These are phyloP conservation scores for Caenorhabditis plicata DNA, from an alignment of 2,888 invertebrate genomes.

Conservation along the genomic window DNA sequence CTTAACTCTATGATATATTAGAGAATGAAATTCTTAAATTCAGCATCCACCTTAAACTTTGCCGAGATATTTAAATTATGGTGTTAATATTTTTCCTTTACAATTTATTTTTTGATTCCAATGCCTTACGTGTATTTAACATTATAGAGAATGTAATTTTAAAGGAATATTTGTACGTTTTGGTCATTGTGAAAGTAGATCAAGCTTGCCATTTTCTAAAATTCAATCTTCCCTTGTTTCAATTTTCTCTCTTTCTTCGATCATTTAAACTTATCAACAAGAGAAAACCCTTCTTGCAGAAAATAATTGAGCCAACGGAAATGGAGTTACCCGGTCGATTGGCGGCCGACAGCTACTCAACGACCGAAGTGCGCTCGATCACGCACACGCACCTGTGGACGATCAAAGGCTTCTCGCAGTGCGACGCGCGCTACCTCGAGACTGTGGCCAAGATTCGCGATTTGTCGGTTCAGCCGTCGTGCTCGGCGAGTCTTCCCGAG, in stretches of 20 bases:
- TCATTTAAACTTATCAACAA: too few relatives aligned
- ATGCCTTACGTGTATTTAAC: too few relatives aligned
- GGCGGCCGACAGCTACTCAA: slow-evolving; percentile 50
- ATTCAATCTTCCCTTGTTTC: slow-evolving; percentile 2
- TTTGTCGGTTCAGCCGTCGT: slow-evolving; percentile 15
- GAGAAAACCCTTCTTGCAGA: slow-evolving; percentile 13
- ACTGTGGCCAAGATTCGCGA: slow-evolving; percentile 59
- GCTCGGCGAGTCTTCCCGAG: slow-evolving; percentile 28
- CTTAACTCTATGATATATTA: too few relatives aligned
- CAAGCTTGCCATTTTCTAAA: slow-evolving; percentile 13
- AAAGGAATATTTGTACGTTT: too few relatives aligned
- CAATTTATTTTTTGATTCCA: too few relatives aligned
- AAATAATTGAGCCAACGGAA: slow-evolving; percentile 11
- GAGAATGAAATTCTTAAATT: too few relatives aligned
- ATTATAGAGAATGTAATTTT: too few relatives aligned
- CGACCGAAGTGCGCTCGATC: slow-evolving; percentile 52
- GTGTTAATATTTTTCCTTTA: too few relatives aligned
- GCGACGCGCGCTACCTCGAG: slow-evolving; percentile 64
- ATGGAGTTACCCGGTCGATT: too few relatives aligned
- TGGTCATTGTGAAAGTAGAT: too few relatives aligned
- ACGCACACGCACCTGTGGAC: slow-evolving; percentile 61
- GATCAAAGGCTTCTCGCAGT: slow-evolving; percentile 61
- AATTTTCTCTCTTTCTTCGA: slow-evolving; percentile 13
- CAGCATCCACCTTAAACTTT: too few relatives aligned
- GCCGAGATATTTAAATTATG: too few relatives aligned